phyloP scores from a whole-genome alignment of 2,797 vertebrate species.

The Brachyrhaphis roseni region DNA sequence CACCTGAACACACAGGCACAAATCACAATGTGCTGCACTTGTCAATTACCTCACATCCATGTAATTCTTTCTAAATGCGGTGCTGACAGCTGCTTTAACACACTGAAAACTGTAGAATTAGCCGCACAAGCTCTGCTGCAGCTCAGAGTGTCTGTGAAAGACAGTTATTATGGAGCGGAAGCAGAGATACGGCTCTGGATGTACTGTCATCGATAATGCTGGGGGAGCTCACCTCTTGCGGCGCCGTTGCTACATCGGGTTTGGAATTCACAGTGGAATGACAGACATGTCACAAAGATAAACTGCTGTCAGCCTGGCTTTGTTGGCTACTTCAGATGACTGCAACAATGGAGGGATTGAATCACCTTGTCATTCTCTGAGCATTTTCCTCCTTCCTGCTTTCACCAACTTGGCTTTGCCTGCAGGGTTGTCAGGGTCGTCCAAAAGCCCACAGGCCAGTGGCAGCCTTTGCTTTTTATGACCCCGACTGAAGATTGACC shows the following conservation, averaged over 20 bases:
- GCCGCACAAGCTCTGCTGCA: slow-evolving; percentile 40
- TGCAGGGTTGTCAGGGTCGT: slow-evolving; percentile 24
- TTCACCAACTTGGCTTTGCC: slow-evolving; percentile 39
- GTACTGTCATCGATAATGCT: slow-evolving; percentile 45
- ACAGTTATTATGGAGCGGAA: slow-evolving; percentile 49
- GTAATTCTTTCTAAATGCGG: slow-evolving; percentile 38
- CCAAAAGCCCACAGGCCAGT: slow-evolving; percentile 19
- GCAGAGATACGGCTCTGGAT: slow-evolving; percentile 20
- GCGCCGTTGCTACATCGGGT: slow-evolving; percentile 17
- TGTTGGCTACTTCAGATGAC: slow-evolving; percentile 40
- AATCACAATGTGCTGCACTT: slow-evolving; percentile 19
- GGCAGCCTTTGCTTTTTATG: slow-evolving; percentile 44
- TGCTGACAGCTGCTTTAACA: slow-evolving; percentile 58
- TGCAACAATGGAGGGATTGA: slow-evolving; percentile 35
- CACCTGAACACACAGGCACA: slow-evolving; percentile 28
- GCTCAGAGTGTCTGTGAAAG: slow-evolving; percentile 54
- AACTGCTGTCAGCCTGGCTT: slow-evolving; percentile 56
- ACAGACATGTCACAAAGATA: slow-evolving; percentile 48
- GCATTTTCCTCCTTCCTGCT: background rate
- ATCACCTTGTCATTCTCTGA: slow-evolving; percentile 35
- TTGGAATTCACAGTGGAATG: slow-evolving; percentile 45
- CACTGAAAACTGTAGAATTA: slow-evolving; percentile 39
- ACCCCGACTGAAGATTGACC: slow-evolving; percentile 60
- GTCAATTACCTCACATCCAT: slow-evolving; percentile 47
- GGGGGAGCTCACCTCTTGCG: slow-evolving; percentile 8